phyloP scores from a whole-genome alignment of 2,888 invertebrate species.

The Eristalis pertinax region DNA sequence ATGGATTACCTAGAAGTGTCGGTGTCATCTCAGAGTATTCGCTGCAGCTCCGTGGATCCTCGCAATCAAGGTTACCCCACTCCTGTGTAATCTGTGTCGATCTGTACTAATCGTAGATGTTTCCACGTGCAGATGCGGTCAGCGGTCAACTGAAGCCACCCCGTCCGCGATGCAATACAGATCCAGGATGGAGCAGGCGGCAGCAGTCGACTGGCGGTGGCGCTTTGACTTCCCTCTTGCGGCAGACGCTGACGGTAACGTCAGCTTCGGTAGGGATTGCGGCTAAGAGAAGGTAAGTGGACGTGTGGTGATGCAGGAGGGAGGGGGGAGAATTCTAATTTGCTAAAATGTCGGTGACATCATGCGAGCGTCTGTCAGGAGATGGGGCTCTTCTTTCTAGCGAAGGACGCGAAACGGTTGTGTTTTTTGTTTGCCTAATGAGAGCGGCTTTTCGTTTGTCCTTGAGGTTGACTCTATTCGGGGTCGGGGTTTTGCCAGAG shows the following conservation, averaged over 20 bases:
- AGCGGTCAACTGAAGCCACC: slow-evolving; percentile 16
- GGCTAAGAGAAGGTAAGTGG: slow-evolving; percentile 44
- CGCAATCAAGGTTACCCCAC: slow-evolving; percentile 48
- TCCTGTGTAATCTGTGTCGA: slow-evolving; percentile 11
- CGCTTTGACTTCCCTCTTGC: slow-evolving; percentile 47
- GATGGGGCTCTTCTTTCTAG: neutral
- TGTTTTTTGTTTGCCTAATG: slow-evolving; percentile 16
- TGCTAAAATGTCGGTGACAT: slow-evolving; percentile 52
- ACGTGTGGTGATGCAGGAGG: neutral
- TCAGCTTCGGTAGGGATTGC: slow-evolving; percentile 62
- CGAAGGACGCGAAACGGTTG: slow-evolving; percentile 22
- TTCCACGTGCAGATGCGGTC: slow-evolving; percentile 60
- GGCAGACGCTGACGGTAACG: slow-evolving; percentile 59
- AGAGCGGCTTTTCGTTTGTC: slow-evolving; percentile 37
- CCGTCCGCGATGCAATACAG: slow-evolving; percentile 64
- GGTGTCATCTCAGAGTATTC: slow-evolving; percentile 5
- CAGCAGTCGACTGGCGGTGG: neutral
- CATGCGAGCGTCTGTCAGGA: slow-evolving; percentile 8
- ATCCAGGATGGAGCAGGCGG: slow-evolving; percentile 49
- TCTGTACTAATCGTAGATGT: slow-evolving; percentile 50
- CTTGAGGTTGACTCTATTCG: slow-evolving; percentile 26
- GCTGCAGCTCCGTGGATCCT: slow-evolving; percentile 32
- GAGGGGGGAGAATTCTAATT: slow-evolving; percentile 25
- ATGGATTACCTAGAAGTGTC: slow-evolving; percentile 60
- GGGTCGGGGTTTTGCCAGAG: neutral